Conservation (phyloP, 2,113 vertebrate genomes). For the Meles meles region DNA sequence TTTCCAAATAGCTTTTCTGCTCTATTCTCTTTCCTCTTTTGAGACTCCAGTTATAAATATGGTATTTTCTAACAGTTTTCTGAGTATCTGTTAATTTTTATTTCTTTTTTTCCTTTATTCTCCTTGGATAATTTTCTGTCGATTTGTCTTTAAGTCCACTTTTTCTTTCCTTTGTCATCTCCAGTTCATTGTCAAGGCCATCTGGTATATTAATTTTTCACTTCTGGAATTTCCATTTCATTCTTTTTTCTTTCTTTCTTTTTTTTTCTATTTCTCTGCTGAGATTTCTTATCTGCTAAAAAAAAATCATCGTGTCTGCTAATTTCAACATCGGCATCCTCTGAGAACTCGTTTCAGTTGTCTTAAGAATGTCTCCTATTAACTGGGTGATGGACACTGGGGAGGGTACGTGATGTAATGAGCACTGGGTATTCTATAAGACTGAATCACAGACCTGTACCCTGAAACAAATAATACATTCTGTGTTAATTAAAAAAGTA, state of each 20-base stretch:
- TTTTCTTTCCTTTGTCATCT: not conserved
- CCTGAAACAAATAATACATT: too few relatives aligned
- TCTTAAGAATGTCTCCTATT: not conserved
- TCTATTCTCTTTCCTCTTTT: not conserved
- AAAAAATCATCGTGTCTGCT: not conserved
- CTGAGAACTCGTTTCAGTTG: not conserved
- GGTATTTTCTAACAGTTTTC: not conserved
- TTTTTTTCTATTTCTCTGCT: not conserved
- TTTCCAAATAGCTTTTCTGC: not conserved
- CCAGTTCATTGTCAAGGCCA: not conserved
- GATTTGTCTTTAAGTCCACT: not conserved
- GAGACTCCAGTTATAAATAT: not conserved
- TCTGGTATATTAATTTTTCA: not conserved
- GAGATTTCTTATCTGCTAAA: not conserved
- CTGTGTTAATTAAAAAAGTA: too few relatives aligned
- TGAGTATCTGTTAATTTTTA: not conserved
- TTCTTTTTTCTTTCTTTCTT: not conserved
- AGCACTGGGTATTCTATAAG: too few relatives aligned
- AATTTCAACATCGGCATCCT: not conserved
- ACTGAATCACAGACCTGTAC: too few relatives aligned
- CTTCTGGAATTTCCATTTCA: not conserved
- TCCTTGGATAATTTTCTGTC: not conserved
- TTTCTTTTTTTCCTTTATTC: not conserved
- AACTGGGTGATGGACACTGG: not conserved
- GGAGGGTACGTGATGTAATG: too few relatives aligned